phyloP scores from a whole-genome alignment of 2,113 vertebrate species.

The Sorex fumeus region DNA sequence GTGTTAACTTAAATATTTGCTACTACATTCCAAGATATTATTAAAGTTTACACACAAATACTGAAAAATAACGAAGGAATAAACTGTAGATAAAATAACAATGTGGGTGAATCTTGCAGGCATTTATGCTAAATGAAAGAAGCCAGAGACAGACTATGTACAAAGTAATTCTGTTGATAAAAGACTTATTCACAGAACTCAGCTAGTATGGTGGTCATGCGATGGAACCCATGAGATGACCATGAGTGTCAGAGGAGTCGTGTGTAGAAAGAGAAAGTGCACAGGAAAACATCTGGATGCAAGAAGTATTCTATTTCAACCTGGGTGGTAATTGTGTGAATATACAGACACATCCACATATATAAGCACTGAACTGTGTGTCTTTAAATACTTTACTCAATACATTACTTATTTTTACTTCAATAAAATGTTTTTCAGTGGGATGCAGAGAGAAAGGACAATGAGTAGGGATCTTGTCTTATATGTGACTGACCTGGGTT shows the following conservation, averaged over 20 bases:
- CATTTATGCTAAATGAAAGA: conserved; percentile 9
- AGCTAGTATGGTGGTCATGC: too few relatives aligned
- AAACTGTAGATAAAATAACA: neutral
- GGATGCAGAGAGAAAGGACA: too few relatives aligned
- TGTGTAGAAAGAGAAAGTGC: neutral
- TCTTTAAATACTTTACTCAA: conserved; percentile 17
- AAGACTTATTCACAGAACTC: neutral
- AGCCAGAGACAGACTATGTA: neutral
- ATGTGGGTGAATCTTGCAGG: neutral
- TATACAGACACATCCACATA: too few relatives aligned
- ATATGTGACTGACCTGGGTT: too few relatives aligned
- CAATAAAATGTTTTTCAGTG: neutral
- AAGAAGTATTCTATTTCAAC: neutral
- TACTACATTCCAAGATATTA: neutral
- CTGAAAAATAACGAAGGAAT: conserved; percentile 6
- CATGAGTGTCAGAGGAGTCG: too few relatives aligned
- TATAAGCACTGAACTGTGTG: neutral
- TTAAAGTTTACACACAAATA: neutral
- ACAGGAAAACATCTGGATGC: neutral
- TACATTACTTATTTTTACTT: conserved; percentile 21
- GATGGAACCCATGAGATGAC: too few relatives aligned
- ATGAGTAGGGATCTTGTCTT: too few relatives aligned
- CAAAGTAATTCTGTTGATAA: neutral
- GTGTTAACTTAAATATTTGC: conserved; percentile 43
- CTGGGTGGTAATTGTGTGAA: neutral